phyloP scores from a whole-genome alignment of 1,140 invertebrate species.

The Pygmarrhopalites habei region DNA sequence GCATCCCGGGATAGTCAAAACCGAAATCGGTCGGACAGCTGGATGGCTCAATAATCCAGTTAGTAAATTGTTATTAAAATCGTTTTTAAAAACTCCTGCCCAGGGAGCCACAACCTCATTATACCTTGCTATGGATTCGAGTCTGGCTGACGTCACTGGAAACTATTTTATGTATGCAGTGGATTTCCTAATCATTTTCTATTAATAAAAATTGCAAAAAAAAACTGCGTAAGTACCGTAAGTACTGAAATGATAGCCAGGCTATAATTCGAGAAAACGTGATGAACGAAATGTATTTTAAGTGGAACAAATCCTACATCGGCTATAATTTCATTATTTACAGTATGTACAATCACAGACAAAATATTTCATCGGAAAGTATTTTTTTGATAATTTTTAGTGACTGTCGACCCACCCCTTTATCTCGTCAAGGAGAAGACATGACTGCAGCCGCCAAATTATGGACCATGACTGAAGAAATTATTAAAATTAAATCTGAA shows the following conservation, averaged over 20 bases:
- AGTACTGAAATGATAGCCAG: no score
- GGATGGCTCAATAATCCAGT: conserved; percentile 49
- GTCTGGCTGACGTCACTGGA: conserved; percentile 57
- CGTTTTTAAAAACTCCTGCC: conserved; percentile 62
- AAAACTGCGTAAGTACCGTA: no score
- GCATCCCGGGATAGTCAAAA: conserved; percentile 80
- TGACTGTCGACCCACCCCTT: conserved; percentile 52
- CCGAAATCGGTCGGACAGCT: conserved; percentile 71
- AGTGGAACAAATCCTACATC: no score
- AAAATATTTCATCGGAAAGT: no score
- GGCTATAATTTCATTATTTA: no score
- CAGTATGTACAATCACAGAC: no score
- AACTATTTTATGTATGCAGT: conserved; percentile 73
- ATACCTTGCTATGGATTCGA: conserved; percentile 62
- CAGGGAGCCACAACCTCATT: conserved; percentile 68
- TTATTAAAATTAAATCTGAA: no score
- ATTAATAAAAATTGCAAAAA: no score
- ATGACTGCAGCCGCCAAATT: conserved; percentile 57
- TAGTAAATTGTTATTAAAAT: conserved; percentile 61
- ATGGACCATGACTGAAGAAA: conserved; percentile 72
- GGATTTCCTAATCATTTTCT: no score
- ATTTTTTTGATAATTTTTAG: no score
- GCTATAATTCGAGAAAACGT: no score
- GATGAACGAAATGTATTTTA: no score
- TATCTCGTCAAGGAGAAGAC: conserved; percentile 53